Evolutionary conservation across 2,113 vertebrate genomes (phyloP).

Genomic region (Siphamia tubifer): DNA sequence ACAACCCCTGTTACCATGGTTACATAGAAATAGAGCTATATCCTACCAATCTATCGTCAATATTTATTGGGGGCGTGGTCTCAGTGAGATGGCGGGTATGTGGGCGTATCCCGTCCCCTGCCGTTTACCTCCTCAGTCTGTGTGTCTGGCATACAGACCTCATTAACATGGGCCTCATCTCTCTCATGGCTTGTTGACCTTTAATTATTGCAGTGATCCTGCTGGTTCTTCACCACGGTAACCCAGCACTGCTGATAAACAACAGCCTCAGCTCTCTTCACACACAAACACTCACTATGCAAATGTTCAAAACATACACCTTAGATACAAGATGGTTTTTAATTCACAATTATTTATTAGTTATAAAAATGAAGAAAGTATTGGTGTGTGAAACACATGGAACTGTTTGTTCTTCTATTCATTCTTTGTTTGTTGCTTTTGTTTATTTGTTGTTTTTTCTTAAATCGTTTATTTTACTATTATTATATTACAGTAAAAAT

Average conservation of each 20-base stretch:
- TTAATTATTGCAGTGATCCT: conserved; percentile 81
- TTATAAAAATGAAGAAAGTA: too few species aligned
- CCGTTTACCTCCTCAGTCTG: conserved; percentile 57
- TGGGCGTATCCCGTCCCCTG: conserved; percentile 38
- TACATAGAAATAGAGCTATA: not conserved
- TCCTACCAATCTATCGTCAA: not conserved
- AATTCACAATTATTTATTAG: too few species aligned
- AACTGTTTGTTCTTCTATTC: too few species aligned
- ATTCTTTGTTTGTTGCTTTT: too few species aligned
- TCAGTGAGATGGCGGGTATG: conserved; percentile 1
- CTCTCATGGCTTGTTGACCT: conserved; percentile 75
- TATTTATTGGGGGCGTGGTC: conserved; percentile 15
- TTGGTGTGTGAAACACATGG: too few species aligned
- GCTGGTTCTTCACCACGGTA: conserved; percentile 75
- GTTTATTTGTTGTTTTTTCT: too few species aligned
- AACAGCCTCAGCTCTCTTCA: too few species aligned
- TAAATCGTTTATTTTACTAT: too few species aligned
- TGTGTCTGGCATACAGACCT: conserved; percentile 62
- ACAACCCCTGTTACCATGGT: not conserved
- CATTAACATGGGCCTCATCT: conserved; percentile 72
- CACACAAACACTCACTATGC: too few species aligned
- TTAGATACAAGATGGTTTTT: too few species aligned
- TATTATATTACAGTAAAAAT: too few species aligned
- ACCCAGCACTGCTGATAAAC: conserved; percentile 53
- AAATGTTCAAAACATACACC: too few species aligned